Evolutionary conservation across 2,113 vertebrate species (phyloP), one percentile per base, ranked within the genome.

Genomic region (Epinephelus lanceolatus): DNA sequence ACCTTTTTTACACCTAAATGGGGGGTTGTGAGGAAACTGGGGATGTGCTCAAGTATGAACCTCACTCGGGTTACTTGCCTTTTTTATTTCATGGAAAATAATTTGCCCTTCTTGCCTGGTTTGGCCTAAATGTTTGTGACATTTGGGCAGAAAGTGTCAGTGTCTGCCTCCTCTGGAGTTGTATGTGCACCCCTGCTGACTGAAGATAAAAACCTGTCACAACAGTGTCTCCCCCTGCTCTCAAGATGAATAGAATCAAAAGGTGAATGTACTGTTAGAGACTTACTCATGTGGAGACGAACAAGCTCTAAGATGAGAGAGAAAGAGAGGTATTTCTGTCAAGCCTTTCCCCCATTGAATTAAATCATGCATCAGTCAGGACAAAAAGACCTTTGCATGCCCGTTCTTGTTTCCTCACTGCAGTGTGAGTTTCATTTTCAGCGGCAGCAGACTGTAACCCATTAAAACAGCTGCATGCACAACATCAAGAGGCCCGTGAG

Each of bases 221-320:
- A 72, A 78, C 72, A 72, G 6, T 59, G 68, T 76, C 52, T 47
- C 63, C 70, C 47, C 18, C 70, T 63, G 55, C 71, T 72, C 80
- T 80, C 55, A 57, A 75, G 71, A 55, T 59, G 67, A 76, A 18
- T 42, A 67, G n/a, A 74, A 23, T 75, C 45, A 69, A 61, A 81
- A 69, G 42, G 78, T 85, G 70, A 81, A 78, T 25, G 53, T 55
- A 19, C 27, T 60, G 19, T 17, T 1, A 33, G 25, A 52, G 61
- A 51, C 18, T 42, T 23, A 21, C 60, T 67, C 37, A 47, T 21
- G 47, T 75, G 12, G 25, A 63, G n/a, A 80, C 49, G 53, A 68
- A 73, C 49, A 7, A 71, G 69, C n/a, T 71, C 42, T 23, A 45
- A 62, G 17, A 33, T 6, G 40, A 49, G 9, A 73, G 21, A 56